Conservation (phyloP, 2,797 vertebrate species). For the Neoniphon sammara region DNA sequence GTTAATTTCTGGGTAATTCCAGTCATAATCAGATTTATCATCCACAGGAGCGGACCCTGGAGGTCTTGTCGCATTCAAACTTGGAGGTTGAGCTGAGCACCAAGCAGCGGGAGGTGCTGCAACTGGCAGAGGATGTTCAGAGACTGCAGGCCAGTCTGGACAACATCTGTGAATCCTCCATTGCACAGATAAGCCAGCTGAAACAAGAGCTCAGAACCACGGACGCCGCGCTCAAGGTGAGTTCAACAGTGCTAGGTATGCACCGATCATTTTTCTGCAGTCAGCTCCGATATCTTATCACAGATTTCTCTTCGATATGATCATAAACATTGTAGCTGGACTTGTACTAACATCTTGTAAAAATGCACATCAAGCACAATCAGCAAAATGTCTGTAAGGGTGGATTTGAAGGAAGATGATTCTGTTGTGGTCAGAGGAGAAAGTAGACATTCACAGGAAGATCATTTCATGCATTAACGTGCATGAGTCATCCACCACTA, state of each 20-base stretch:
- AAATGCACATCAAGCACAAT: too few relatives aligned
- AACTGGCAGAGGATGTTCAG: constrained; percentile 89
- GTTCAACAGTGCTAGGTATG: constrained; percentile 4
- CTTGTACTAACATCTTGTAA: too few relatives aligned
- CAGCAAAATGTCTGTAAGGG: too few relatives aligned
- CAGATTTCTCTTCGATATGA: too few relatives aligned
- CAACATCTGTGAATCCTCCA: constrained; percentile 87
- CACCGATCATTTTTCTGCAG: too few relatives aligned
- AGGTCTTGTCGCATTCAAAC: constrained; percentile 86
- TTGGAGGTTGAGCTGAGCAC: constrained; percentile 88
- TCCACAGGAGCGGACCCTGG: constrained; percentile 86
- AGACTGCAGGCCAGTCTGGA: constrained; percentile 89
- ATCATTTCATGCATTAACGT: too few relatives aligned
- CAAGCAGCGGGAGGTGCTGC: constrained; percentile 88
- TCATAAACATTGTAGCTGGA: too few relatives aligned
- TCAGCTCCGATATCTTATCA: too few relatives aligned
- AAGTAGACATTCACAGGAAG: too few relatives aligned
- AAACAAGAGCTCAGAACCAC: constrained; percentile 90
- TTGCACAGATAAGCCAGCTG: constrained; percentile 89
- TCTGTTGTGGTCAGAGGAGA: too few relatives aligned
- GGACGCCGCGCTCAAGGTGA: constrained; percentile 89
- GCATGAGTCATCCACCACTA: too few relatives aligned
- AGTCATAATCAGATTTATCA: neutral
- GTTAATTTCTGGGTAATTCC: neutral
- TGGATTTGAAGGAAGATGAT: too few relatives aligned